These are phyloP conservation scores for Anthopleura xanthogrammica DNA, from an alignment of 92 coral and sea anemone species.

Conservation along the genomic window DNA sequence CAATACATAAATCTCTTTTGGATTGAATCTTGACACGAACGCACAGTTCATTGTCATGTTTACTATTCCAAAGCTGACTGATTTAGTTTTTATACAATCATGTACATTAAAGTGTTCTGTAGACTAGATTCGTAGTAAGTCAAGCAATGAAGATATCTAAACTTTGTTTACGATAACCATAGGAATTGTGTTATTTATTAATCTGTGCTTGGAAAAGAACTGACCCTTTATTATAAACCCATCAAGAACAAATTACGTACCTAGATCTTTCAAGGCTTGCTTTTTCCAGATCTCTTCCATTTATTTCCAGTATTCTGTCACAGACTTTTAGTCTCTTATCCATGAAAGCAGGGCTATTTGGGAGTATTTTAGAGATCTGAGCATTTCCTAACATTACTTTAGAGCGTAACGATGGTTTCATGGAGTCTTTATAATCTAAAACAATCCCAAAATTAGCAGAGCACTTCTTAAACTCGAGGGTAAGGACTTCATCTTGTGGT, in stretches of 20 bases:
- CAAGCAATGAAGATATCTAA: not conserved
- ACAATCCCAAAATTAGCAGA: slow-evolving; percentile 71
- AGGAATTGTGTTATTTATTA: not conserved
- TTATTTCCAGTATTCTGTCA: slow-evolving; percentile 74
- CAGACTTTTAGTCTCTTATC: slow-evolving; percentile 75
- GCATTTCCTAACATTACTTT: slow-evolving; percentile 74
- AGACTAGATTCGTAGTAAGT: not conserved
- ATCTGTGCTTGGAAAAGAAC: not conserved
- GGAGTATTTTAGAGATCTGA: slow-evolving; percentile 66
- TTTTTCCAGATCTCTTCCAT: slow-evolving; percentile 70
- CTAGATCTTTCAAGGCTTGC: slow-evolving; percentile 81
- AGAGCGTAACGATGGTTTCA: slow-evolving; percentile 38
- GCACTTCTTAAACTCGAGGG: slow-evolving; percentile 76
- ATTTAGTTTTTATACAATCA: no score
- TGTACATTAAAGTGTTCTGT: no score
- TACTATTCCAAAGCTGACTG: no score
- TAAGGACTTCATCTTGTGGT: slow-evolving; percentile 34
- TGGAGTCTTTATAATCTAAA: slow-evolving; percentile 51
- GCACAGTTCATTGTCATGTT: not conserved
- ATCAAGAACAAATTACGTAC: slow-evolving; percentile 37
- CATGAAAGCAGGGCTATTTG: slow-evolving; percentile 55
- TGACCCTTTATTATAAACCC: not conserved
- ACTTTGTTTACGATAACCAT: slow-evolving; percentile 4
- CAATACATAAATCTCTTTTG: not conserved
- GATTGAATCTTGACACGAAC: not conserved